Evolutionary conservation across 2,113 vertebrate species (phyloP).

Genomic region (Chionomys nivalis): DNA sequence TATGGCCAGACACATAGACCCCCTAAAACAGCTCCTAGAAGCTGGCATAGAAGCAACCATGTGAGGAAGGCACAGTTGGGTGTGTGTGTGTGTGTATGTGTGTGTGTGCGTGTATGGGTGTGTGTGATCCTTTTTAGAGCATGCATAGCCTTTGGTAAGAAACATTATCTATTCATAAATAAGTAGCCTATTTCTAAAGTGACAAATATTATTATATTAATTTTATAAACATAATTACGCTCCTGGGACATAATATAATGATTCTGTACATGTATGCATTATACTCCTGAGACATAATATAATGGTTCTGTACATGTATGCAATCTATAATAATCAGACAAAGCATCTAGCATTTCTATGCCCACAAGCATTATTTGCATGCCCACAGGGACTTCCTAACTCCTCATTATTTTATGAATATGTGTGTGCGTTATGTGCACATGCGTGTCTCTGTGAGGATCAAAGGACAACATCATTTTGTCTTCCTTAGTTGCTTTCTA

Average conservation of each 20-base stretch:
- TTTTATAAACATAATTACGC: not conserved
- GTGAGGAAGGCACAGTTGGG: not conserved
- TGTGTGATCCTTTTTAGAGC: not conserved
- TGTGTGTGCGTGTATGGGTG: too few species aligned
- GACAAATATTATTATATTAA: not conserved
- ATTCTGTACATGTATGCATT: not conserved
- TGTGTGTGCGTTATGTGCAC: too few species aligned
- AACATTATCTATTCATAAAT: constrained; percentile 15
- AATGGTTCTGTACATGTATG: not conserved
- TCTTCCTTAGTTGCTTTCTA: not conserved
- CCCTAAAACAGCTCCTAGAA: not conserved
- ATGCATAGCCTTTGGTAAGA: not conserved
- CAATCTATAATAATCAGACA: not conserved
- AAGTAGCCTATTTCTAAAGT: constrained; percentile 8
- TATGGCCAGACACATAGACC: not conserved
- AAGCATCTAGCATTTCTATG: not conserved
- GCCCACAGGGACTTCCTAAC: not conserved
- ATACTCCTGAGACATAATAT: not conserved
- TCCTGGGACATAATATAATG: not conserved
- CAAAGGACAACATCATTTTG: not conserved
- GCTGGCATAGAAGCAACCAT: not conserved
- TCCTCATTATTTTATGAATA: not conserved
- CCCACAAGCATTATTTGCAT: not conserved
- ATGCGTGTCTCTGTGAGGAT: not conserved
- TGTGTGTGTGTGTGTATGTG: too few species aligned